Conservation (phyloP, 2,888 invertebrate genomes). For the Sialis fuliginosa region DNA sequence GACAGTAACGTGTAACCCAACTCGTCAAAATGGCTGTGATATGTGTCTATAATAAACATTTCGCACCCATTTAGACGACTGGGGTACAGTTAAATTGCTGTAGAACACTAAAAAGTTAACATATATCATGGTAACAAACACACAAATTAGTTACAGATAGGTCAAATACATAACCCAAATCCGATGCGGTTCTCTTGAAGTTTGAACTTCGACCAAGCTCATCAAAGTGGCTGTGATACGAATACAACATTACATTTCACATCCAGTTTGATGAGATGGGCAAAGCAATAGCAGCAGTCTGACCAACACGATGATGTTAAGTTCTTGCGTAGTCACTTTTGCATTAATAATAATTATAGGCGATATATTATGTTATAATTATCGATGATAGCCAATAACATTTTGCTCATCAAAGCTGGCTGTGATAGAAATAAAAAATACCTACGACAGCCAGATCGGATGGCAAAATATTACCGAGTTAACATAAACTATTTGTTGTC, state of each 20-base stretch:
- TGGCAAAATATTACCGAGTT: conserved; percentile 31
- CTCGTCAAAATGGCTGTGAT: conserved; percentile 96
- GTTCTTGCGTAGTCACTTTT: too few relatives aligned
- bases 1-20: conserved; percentile 41
- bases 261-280: conserved; percentile 72
- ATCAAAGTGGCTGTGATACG: conserved; percentile 99
- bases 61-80: conserved; percentile 70
- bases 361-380: too few relatives aligned
- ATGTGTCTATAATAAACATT: conserved; percentile 41
- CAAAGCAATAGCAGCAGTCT: too few relatives aligned
- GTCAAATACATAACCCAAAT: too few relatives aligned
- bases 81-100: conserved; percentile 21
- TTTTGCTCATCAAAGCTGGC: conserved; percentile 91
- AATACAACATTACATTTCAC: conserved; percentile 52
- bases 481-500: too few relatives aligned
- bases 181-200: too few relatives aligned
- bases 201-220: conserved; percentile 41
- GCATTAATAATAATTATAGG: too few relatives aligned
- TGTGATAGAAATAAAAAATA: conserved; percentile 58
- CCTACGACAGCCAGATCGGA: conserved; percentile 72
- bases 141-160: too few relatives aligned
- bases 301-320: too few relatives aligned
- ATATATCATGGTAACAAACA: too few relatives aligned
- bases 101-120: too few relatives aligned
- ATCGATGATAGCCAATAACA: conserved; percentile 25